Evolutionary conservation across 2,888 invertebrate genomes (phyloP).

Genomic region (Amblyjoppa fuscipennis): DNA sequence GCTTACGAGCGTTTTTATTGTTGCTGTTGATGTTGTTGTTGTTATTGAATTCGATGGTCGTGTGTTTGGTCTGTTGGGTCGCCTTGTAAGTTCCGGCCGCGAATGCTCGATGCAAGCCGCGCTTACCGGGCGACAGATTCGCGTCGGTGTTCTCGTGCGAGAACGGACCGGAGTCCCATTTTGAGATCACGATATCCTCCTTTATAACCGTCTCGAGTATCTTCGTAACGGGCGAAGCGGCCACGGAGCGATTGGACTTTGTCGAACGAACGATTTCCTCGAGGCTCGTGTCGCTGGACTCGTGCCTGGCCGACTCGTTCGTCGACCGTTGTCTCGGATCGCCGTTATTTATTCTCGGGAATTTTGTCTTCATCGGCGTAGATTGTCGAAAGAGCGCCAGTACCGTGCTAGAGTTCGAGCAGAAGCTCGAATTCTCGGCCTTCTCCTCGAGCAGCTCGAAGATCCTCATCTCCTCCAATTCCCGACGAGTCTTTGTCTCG

Average conservation of each 20-base stretch:
- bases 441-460: constrained; percentile 93
- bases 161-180: constrained; percentile 61
- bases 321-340: constrained; percentile 80
- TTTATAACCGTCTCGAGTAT: constrained; percentile 63
- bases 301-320: constrained; percentile 7
- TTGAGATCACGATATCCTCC: constrained; percentile 59
- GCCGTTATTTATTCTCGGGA: constrained; percentile 56
- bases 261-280: constrained; percentile 71
- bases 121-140: constrained; percentile 29
- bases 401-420: constrained; percentile 89
- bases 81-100: constrained; percentile 56
- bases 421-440: constrained; percentile 90
- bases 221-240: constrained; percentile 57
- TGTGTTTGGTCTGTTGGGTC: constrained; percentile 58
- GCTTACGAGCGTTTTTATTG: constrained; percentile 1
- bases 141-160: constrained; percentile 51
- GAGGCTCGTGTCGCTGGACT: constrained; percentile 60
- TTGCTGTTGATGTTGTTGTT: constrained; percentile 58
- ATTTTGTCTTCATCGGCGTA: constrained; percentile 78
- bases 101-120: constrained; percentile 40
- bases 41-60: constrained; percentile 60
- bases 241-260: constrained; percentile 61
- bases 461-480: constrained; percentile 89
- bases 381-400: constrained; percentile 86
- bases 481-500: constrained; percentile 84